Evolutionary conservation across 1,140 invertebrate species (phyloP).

Genomic region (Meloidogyne chitwoodi): DNA sequence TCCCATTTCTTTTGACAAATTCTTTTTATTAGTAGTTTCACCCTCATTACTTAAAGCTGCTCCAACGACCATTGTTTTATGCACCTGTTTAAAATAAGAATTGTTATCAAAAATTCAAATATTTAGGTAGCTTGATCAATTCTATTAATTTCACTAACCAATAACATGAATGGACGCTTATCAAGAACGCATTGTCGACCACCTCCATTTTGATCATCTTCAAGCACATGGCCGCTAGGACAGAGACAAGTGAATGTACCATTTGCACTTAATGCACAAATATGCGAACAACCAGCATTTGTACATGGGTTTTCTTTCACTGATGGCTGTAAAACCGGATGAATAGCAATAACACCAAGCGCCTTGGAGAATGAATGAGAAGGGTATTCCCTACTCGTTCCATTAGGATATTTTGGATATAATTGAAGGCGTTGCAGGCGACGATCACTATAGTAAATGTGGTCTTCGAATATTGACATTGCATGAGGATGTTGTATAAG

Average conservation of each 20-base stretch:
- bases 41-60: slow-evolving; percentile 41
- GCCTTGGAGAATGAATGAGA: slow-evolving; percentile 89
- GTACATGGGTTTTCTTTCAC: slow-evolving; percentile 73
- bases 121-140: not conserved
- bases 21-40: not conserved
- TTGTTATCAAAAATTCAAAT: not conserved
- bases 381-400: slow-evolving; percentile 52
- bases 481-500: slow-evolving; percentile 79
- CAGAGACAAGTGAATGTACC: slow-evolving; percentile 76
- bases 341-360: slow-evolving; percentile 85
- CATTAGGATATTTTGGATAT: slow-evolving; percentile 59
- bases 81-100: slow-evolving; percentile 51
- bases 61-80: slow-evolving; percentile 67
- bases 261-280: slow-evolving; percentile 73
- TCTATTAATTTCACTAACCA: slow-evolving; percentile 64
- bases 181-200: slow-evolving; percentile 59
- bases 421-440: slow-evolving; percentile 58
- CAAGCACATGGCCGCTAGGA: slow-evolving; percentile 77
- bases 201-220: slow-evolving; percentile 37
- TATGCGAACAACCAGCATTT: slow-evolving; percentile 75
- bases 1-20: slow-evolving; percentile 26
- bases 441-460: slow-evolving; percentile 91
- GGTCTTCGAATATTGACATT: slow-evolving; percentile 85
- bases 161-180: slow-evolving; percentile 74
- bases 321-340: slow-evolving; percentile 81